A percentile compares a stretch with the other conserved stretches of the same genome.
Evolutionary conservation across 2,797 vertebrate species (phyloP).

Genomic region (Pseudochaenichthys georgianus): DNA sequence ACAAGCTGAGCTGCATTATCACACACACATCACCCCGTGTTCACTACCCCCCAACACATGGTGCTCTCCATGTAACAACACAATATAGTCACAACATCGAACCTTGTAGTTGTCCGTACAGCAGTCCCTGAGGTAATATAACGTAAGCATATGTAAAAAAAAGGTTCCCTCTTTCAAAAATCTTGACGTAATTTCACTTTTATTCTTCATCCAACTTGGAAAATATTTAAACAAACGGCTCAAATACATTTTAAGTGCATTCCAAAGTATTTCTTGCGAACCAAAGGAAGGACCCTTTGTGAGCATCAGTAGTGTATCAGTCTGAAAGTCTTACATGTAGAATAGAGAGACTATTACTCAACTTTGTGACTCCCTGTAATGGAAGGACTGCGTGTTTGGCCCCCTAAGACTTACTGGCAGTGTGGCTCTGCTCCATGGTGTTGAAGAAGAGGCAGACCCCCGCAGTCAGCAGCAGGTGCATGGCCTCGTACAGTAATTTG

Average conservation of each 20-base stretch:
- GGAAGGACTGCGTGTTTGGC: not conserved
- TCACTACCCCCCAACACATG: not conserved
- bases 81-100: constrained; percentile 10
- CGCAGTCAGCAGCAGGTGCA: constrained; percentile 89
- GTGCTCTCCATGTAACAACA: not conserved
- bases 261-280: constrained; percentile 14
- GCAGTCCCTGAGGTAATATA: constrained; percentile 54
- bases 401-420: constrained; percentile 51
- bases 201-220: constrained; percentile 28
- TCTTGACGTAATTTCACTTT: constrained; percentile 24
- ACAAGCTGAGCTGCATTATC: not conserved
- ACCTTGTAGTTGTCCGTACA: constrained; percentile 10
- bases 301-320: not conserved
- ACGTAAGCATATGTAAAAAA: not conserved
- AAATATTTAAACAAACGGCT: constrained; percentile 43
- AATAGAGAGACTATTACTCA: not conserved
- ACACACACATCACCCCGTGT: not conserved
- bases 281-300: not conserved
- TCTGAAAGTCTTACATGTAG: constrained; percentile 13
- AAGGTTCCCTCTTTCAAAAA: constrained; percentile 7
- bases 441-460: constrained; percentile 89
- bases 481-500: constrained; percentile 94
- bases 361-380: not conserved
- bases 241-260: constrained; percentile 24
- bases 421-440: constrained; percentile 87